Evolutionary conservation across 2,888 invertebrate species (phyloP), one percentile per base, ranked within the genome.

Genomic region (Zeuzera pyrina): DNA sequence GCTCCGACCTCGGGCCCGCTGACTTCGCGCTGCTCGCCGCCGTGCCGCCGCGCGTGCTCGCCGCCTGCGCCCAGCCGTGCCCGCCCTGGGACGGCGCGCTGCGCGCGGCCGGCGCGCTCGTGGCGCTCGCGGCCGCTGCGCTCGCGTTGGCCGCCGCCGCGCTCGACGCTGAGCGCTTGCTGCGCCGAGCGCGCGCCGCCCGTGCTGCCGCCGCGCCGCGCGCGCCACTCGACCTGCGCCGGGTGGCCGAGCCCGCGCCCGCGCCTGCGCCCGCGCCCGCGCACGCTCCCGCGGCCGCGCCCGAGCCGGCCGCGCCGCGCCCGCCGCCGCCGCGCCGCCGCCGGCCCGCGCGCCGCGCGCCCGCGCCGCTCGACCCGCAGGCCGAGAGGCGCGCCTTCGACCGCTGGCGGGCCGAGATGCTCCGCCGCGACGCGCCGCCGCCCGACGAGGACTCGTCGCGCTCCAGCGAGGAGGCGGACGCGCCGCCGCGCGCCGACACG

Each of bases 1-100:
- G 51, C 44, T 41, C 53, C 32, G 64, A 55, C 40, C 7, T 41
- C 38, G 56, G 52, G 8, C 46, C 50, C 34, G 56, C 51, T 22
- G 52, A 52, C 31, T 64, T 63, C 49, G 15, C 44, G 33, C 54
- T 70, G 8, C n/a, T 15, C 39, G 23, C 62, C 30, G 49, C 48
- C 30, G 57, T 59, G 40, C 63, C 64, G 29, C 60, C 62, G 34
- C 49, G 52, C 14, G 51, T 68, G 35, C 54, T 65, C 40, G 46
- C 59, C 22, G 42, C 42, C 31, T 67, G 65, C 35, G 51, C 52
- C 24, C 48, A 10, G 12, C 34, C 72, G 79, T 33, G 85, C 86
- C 26, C 79, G 87, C 34, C 77, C 73, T 47, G 73, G 89, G 45
- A 87, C 89, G 57, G 68, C 81, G 31, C 84, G 88, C 41, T 59